Evolutionary conservation across 2,113 vertebrate genomes (phyloP), one percentile per base, ranked within the genome.

Genomic region (Catharus fuscescens): DNA sequence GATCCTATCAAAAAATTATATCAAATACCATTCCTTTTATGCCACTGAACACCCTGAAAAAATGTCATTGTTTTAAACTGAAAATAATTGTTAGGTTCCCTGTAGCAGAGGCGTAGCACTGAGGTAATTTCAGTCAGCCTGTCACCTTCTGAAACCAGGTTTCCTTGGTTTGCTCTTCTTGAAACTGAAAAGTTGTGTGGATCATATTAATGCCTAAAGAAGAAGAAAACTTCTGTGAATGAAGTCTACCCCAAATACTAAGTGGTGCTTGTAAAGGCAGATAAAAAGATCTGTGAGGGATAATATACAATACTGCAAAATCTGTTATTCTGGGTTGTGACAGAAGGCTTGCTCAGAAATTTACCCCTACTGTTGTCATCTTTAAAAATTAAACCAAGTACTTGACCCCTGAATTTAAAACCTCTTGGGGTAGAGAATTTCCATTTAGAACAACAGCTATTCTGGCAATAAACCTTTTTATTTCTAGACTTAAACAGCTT

Each of bases 11-110:
- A 24, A 56, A 93, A 92, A 64, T 47, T 69, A 6, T 42, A 66
- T 90, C 47, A 48, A 90, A 77, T 59, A 80, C 18, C 5, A 14
- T 77, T 83, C 2, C 0, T 59, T 74, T 86, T 50, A 67, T 80
- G 64, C 56, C 48, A 20, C 44, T 54, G 60, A 94, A 74, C 40
- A 74, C 26, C 12, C 52, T 71, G 81, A 81, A 76, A 83, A 90
- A 86, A 62, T 44, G 38, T 66, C 18, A 50, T 67, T 92, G 56
- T 92, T 94, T 93, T 80, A 83, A 88, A 86, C 38, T 47, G 85
- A 59, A 90, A 90, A 52, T 74, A 93, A 83, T 83, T 88, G 42
- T 73, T 88, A 80, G 23, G 34, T 86, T 94, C 34, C 45, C 26
- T 65, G 52, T 38, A 90, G 67, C 67, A 90, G 79, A 90, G 84